Conservation (phyloP, 2,113 vertebrate species). For the Tylochromis polylepis region DNA sequence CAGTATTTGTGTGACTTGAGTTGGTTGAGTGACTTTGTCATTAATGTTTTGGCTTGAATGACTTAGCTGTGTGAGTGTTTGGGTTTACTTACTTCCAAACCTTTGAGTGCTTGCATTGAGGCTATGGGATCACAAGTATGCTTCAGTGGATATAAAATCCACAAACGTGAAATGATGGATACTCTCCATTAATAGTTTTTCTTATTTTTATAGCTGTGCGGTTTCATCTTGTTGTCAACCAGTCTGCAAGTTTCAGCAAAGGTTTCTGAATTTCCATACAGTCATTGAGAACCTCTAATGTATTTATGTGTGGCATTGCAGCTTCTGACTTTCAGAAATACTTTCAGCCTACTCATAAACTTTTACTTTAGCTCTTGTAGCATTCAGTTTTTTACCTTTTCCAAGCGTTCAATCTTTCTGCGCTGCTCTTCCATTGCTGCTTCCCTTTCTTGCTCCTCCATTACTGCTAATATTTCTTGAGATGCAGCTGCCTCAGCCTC, state of each 20-base stretch:
- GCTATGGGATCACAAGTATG: neutral
- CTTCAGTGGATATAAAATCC: neutral
- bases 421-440: neutral
- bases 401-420: neutral
- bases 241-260: neutral
- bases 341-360: slow-evolving; percentile 4
- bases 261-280: neutral
- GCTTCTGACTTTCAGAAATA: neutral
- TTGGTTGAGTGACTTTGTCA: neutral
- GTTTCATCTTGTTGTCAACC: neutral
- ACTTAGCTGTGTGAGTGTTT: neutral
- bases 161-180: neutral
- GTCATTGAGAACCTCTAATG: neutral
- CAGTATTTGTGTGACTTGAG: neutral
- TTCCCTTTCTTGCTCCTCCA: slow-evolving; percentile 21
- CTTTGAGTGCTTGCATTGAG: neutral
- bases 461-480: slow-evolving; percentile 4
- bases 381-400: slow-evolving; percentile 11
- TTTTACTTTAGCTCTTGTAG: neutral
- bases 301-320: neutral
- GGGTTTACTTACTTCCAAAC: neutral
- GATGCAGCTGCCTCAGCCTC: slow-evolving; percentile 17
- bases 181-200: neutral
- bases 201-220: neutral
- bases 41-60: neutral